Percentiles rank a stretch among this genome's conserved stretches.
phyloP scores from a whole-genome alignment of 2,797 vertebrate genomes.

The Thaleichthys pacificus region DNA sequence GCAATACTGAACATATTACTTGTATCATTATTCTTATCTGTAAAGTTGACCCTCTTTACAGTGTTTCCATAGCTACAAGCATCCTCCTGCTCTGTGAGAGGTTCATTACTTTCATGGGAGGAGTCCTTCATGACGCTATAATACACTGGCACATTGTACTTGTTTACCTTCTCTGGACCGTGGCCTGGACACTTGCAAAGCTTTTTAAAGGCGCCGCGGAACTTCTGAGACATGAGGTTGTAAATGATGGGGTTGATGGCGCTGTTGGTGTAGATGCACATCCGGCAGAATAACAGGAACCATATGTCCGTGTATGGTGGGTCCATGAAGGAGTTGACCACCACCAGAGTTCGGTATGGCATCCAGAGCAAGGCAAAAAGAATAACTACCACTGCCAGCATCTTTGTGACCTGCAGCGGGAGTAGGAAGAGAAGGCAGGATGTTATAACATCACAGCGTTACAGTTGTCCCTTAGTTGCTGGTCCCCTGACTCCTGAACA shows the following conservation, averaged over 20 bases:
- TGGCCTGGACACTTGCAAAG: slow-evolving; percentile 73
- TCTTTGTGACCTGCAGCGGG: slow-evolving; percentile 83
- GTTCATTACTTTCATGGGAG: slow-evolving; percentile 71
- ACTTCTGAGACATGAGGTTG: slow-evolving; percentile 90
- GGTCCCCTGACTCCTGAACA: no score
- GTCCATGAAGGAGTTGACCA: slow-evolving; percentile 88
- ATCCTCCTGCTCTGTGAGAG: slow-evolving; percentile 70
- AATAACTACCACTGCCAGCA: slow-evolving; percentile 86
- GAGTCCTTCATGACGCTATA: slow-evolving; percentile 78
- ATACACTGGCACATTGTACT: slow-evolving; percentile 66
- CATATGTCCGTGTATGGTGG: slow-evolving; percentile 82
- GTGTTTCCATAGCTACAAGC: slow-evolving; percentile 46
- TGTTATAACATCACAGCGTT: background rate
- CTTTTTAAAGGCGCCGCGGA: slow-evolving; percentile 81
- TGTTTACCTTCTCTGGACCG: slow-evolving; percentile 42
- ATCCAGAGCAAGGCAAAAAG: slow-evolving; percentile 88
- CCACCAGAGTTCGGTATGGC: slow-evolving; percentile 86
- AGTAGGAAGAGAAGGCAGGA: background rate
- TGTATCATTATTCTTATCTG: slow-evolving; percentile 39
- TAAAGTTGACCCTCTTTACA: slow-evolving; percentile 44
- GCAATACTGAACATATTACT: slow-evolving; percentile 43
- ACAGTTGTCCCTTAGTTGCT: no score
- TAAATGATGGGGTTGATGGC: slow-evolving; percentile 89
- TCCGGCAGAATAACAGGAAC: slow-evolving; percentile 88
- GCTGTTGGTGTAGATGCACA: slow-evolving; percentile 89